Evolutionary conservation across 2,113 vertebrate species (phyloP).

Genomic region (Daboia siamensis): DNA sequence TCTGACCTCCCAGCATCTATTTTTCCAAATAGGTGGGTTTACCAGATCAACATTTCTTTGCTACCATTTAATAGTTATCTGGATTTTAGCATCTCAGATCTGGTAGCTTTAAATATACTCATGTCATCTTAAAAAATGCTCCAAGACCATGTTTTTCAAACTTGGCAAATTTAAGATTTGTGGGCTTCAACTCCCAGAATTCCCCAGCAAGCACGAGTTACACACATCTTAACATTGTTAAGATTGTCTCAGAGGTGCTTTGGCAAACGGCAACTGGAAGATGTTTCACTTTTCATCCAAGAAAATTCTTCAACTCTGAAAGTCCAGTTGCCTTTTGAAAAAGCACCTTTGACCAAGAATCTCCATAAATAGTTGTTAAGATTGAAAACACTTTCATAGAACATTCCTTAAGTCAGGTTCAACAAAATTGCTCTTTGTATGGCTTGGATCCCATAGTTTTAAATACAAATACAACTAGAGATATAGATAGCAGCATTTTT

Average conservation of each 20-base stretch:
- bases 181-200: not conserved
- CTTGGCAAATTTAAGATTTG: not conserved
- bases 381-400: not conserved
- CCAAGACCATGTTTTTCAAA: not conserved
- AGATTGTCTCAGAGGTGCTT: too few relatives aligned
- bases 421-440: not conserved
- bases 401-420: not conserved
- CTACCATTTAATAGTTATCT: not conserved
- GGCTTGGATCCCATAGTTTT: not conserved
- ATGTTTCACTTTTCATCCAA: too few relatives aligned
- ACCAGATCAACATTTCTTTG: not conserved
- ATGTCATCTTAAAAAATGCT: not conserved
- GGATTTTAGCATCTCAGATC: not conserved
- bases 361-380: not conserved
- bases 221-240: not conserved
- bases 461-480: not conserved
- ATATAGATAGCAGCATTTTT: not conserved
- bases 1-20: slow-evolving; percentile 14
- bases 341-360: too few relatives aligned
- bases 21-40: slow-evolving; percentile 4
- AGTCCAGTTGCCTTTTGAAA: too few relatives aligned
- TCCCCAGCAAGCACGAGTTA: not conserved
- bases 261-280: too few relatives aligned
- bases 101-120: not conserved
- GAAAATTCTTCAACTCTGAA: too few relatives aligned